Base-by-base conservation (phyloP, 2,797 vertebrate species). In the Sebastes cheni region DNA sequence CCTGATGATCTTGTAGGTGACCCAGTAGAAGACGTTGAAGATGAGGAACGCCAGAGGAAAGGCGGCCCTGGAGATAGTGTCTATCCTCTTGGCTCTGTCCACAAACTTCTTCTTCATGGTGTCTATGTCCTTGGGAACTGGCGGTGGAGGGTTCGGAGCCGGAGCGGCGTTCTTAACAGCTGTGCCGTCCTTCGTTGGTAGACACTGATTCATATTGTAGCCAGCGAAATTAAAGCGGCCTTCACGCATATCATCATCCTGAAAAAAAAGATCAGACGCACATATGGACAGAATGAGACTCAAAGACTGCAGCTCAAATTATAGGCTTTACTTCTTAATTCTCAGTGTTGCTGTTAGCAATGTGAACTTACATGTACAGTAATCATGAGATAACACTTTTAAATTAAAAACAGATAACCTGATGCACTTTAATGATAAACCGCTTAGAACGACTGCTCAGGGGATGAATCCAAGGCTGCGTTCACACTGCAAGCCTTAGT, bases 1-100 rank as follows among this genome's bases (percentile, higher is more conserved):
- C 78, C 98, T 93, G 95, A 99, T 98, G 93, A 99, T 99, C 95
- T 99, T 99, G 89, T 99, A 99, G n/a, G 98, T 99, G 91, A 99
- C 97, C 99, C 99, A 99, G 94, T 99, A 99, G 95, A 99, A 99
- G 95, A 99, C 95, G 87, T 99, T 99, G 95, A 99, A 99, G 93
- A 99, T 98, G 87, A 99, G 97, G 94, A 99, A 99, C 58, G 98
- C 98, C 87, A 99, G 82, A 2, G 99, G 99, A 87, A 99, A 99
- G 3, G 97, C 98, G 20, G 98, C 99, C 68, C 99, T 96, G 54
- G 98, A 99, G 93, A 99, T 96, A 0, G 98, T 99, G 94, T 99
- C 98, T 89, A 99, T 99, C 91, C 98, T 96, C 96, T 99, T 99
- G 73, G 99, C 99, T 83, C 98, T 95, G 94, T 99, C 99, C 90